Base-by-base conservation (phyloP, 2,888 invertebrate species). In the Psococerastis gibbosa region DNA sequence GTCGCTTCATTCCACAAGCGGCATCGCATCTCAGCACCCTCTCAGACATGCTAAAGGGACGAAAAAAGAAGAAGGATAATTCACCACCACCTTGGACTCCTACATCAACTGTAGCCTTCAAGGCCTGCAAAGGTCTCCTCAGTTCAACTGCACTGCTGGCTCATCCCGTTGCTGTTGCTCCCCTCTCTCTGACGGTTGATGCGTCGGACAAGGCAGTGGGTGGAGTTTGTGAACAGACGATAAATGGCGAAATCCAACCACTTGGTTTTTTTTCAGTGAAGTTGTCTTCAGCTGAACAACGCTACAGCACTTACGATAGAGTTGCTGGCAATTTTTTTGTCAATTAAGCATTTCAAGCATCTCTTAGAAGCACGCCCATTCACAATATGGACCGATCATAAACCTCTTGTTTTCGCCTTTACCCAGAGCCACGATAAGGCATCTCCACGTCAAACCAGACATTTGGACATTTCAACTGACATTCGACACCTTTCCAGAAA, bases 291-390 rank as follows among this genome's bases (percentile, higher is more conserved):
- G 31, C 46, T 17, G 44, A 50, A 18, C 11, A 17, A 23, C 27
- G 41, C 23, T 50, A 48, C 16, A 44, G 45, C 35, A 41, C 49
- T 46, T 33, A 45, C 31, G 48, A 48, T 23, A 18, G 43, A 43
- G 2, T 15, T 13, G 1, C 27, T 49, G 8, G 48, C 50, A 2
- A 43, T 45, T 8, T 50, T 47, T 32, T 20, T 18, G 2, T 41
- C 42, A 17, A 35, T 48, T 2, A 33, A 43, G 27, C 41, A 48
- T 13, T 51, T 51, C 35, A 22, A 34, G 22, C 34, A 45, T 33
- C 20, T 47, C 17, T 18, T 52, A 1, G 52, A 52, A 41, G 52
- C 48, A 13, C 41, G 47, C n/a, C 4, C 22, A 3, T 46, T 48
- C 3, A 22, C 31, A 3, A 43, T 50, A 3, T 48, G 35, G 2